Conservation (phyloP, 2,888 invertebrate genomes). For the Lepeophtheirus nordmannii region DNA sequence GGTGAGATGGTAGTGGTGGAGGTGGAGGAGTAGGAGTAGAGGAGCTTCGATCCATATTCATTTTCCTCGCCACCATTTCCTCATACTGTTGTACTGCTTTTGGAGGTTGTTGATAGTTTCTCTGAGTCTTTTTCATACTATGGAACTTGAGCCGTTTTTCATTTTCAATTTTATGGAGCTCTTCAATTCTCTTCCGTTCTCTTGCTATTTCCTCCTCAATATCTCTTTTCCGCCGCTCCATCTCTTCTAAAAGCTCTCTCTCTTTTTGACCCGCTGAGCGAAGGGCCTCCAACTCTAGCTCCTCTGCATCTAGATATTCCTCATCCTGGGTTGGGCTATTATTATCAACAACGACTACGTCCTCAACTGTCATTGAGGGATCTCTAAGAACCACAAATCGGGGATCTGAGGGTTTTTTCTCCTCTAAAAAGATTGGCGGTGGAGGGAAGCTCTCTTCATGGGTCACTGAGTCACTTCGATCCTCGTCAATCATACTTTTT, state of each 20-base stretch:
- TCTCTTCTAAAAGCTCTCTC: neutral
- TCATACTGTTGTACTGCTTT: constrained; percentile 2
- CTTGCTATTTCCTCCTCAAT: neutral
- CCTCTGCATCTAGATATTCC: neutral
- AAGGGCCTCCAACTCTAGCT: neutral
- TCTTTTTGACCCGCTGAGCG: neutral
- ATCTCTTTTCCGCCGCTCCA: neutral
- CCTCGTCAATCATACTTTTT: neutral
- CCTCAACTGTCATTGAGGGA: neutral
- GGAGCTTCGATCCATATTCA: neutral
- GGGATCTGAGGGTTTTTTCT: neutral
- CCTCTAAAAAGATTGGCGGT: neutral
- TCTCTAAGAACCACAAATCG: neutral
- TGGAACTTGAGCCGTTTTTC: neutral
- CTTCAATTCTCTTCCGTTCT: neutral
- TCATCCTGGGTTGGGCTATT: neutral
- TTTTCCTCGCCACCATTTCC: neutral
- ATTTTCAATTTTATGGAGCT: neutral
- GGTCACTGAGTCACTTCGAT: neutral
- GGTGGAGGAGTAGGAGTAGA: constrained; percentile 1
- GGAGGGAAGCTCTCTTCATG: neutral
- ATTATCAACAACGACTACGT: neutral
- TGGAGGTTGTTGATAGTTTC: too few species aligned
- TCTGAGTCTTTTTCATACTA: neutral
- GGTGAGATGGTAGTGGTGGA: neutral